Evolutionary conservation across 2,797 vertebrate species (phyloP).

Genomic region (Telmatherina bonti): DNA sequence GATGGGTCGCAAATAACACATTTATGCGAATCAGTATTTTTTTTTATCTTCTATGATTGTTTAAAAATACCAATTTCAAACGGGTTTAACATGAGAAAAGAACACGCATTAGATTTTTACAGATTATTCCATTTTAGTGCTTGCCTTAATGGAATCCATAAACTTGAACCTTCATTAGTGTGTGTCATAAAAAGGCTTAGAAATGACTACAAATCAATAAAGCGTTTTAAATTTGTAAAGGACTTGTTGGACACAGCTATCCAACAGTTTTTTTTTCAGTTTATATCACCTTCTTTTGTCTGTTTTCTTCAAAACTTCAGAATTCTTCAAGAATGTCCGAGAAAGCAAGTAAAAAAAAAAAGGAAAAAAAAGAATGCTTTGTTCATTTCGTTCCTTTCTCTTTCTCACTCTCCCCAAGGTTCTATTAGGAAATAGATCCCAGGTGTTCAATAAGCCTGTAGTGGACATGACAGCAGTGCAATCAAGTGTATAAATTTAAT

Average conservation of each 20-base stretch:
- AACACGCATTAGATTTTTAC: constrained; percentile 27
- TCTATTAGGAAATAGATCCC: constrained; percentile 88
- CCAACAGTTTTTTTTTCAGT: constrained; percentile 32
- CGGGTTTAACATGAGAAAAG: constrained; percentile 39
- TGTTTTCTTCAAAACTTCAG: constrained; percentile 46
- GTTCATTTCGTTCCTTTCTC: constrained; percentile 66
- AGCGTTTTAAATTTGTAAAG: constrained; percentile 54
- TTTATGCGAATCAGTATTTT: constrained; percentile 33
- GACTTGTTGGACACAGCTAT: constrained; percentile 37
- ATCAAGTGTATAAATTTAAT: constrained; percentile 91
- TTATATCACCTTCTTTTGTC: constrained; percentile 45
- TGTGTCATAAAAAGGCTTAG: constrained; percentile 49
- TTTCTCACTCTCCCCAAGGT: constrained; percentile 78
- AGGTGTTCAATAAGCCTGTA: constrained; percentile 89
- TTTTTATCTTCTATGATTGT: constrained; percentile 39
- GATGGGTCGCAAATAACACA: constrained; percentile 63
- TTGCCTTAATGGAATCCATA: constrained; percentile 42
- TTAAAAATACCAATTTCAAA: constrained; percentile 50
- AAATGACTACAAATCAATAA: constrained; percentile 52
- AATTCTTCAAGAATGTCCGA: constrained; percentile 64
- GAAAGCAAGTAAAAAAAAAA: constrained; percentile 66
- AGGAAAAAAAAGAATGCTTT: constrained; percentile 70
- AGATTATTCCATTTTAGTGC: constrained; percentile 18
- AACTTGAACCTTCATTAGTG: constrained; percentile 27
- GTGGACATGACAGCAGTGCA: constrained; percentile 90